phyloP scores from a whole-genome alignment of 2,888 invertebrate genomes.

The Gasteruption jaculator region DNA sequence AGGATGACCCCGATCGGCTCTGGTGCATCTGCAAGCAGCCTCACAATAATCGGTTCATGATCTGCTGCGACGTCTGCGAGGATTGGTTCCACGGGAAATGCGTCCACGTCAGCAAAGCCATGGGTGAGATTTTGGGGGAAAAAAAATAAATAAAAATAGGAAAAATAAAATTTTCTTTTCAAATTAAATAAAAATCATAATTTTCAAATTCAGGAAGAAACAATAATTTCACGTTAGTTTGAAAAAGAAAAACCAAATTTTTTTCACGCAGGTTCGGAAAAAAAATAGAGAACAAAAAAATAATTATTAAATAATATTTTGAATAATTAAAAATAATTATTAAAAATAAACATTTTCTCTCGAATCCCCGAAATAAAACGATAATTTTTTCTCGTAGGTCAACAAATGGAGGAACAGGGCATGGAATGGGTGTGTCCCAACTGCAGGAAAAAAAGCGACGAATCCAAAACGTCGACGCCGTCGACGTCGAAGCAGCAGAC shows the following conservation, averaged over 20 bases:
- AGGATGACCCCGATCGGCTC: constrained; percentile 87
- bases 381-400: constrained; percentile 50
- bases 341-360: too few relatives aligned
- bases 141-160: constrained; percentile 5
- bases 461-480: constrained; percentile 23
- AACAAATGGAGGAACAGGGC: constrained; percentile 86
- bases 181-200: constrained; percentile 7
- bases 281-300: too few relatives aligned
- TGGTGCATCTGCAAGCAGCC: constrained; percentile 97
- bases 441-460: constrained; percentile 59
- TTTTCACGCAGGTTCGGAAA: too few relatives aligned
- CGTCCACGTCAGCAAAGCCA: constrained; percentile 86
- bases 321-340: too few relatives aligned
- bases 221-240: too few relatives aligned
- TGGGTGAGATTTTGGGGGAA: constrained; percentile 57
- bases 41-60: constrained; percentile 95
- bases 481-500: constrained; percentile 10
- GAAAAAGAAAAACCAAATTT: too few relatives aligned
- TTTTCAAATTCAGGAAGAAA: constrained; percentile 10
- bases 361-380: too few relatives aligned
- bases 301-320: too few relatives aligned
- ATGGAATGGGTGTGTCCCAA: constrained; percentile 87
- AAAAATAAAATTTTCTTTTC: constrained; percentile 4
- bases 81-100: constrained; percentile 99
- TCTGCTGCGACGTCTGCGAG: constrained; percentile 92